Conservation (phyloP, 2,888 invertebrate genomes). For the Sarcophaga rosellei region DNA sequence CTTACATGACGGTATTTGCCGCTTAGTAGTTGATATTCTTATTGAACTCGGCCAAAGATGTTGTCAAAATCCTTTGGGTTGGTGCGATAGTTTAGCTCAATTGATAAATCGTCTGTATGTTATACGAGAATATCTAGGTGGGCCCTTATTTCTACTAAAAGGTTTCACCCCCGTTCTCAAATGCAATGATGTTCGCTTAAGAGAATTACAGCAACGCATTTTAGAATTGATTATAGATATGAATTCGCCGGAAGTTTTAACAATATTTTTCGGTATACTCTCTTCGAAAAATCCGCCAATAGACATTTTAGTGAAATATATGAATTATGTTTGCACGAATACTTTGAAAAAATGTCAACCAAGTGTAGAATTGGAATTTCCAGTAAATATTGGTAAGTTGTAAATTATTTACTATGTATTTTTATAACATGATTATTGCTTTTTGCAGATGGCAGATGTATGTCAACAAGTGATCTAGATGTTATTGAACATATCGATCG, state of each 20-base stretch:
- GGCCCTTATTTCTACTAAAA: constrained; percentile 77
- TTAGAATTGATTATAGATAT: constrained; percentile 84
- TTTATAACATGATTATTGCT: neutral
- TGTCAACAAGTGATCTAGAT: constrained; percentile 75
- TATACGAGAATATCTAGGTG: constrained; percentile 80
- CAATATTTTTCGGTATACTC: constrained; percentile 84
- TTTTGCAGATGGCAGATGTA: constrained; percentile 75
- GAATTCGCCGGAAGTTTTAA: constrained; percentile 81
- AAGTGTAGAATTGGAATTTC: constrained; percentile 78
- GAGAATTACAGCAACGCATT: constrained; percentile 85
- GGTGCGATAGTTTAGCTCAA: constrained; percentile 78
- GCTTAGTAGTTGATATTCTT: constrained; percentile 79
- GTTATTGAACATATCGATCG: constrained; percentile 77
- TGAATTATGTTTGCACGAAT: constrained; percentile 79
- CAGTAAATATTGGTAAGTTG: constrained; percentile 74
- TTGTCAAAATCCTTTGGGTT: constrained; percentile 76
- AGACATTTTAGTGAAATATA: constrained; percentile 83
- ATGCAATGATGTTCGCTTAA: constrained; percentile 75
- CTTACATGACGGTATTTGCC: constrained; percentile 79
- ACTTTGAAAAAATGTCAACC: constrained; percentile 77
- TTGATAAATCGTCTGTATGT: constrained; percentile 79
- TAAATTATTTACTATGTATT: neutral
- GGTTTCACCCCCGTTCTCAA: constrained; percentile 79
- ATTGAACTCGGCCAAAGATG: constrained; percentile 78
- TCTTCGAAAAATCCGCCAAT: constrained; percentile 83